Percentiles rank a stretch among this genome's conserved stretches.
These are phyloP conservation scores for Buphagus erythrorhynchus DNA, from an alignment of 2,797 vertebrate species.

Conservation along the genomic window DNA sequence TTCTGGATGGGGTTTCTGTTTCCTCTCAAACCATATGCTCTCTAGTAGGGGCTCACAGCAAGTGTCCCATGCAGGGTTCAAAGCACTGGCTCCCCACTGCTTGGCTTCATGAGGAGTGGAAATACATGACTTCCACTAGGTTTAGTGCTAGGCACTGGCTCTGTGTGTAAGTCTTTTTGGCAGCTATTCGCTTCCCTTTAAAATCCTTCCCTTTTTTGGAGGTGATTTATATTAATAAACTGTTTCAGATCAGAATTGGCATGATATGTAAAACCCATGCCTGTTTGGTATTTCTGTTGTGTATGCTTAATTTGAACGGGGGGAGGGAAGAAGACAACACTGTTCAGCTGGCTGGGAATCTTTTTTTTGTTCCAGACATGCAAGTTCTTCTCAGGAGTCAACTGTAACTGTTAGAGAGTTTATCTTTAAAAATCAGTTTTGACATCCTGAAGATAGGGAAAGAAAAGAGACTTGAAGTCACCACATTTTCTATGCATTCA, in stretches of 20 bases:
- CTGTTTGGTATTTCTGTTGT: constrained; percentile 52
- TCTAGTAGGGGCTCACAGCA: neutral
- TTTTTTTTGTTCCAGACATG: neutral
- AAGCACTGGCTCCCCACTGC: constrained; percentile 29
- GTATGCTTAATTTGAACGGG: constrained; percentile 11
- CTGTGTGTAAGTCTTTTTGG: constrained; percentile 22
- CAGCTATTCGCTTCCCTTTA: neutral
- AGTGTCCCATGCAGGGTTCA: constrained; percentile 14
- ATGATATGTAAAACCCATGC: constrained; percentile 21
- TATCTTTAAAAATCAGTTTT: constrained; percentile 40
- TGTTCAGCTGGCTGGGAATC: constrained; percentile 16
- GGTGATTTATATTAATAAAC: constrained; percentile 58
- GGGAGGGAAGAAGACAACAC: neutral
- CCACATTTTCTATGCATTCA: constrained; percentile 44
- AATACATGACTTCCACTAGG: constrained; percentile 21
- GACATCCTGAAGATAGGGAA: constrained; percentile 28
- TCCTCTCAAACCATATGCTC: constrained; percentile 43
- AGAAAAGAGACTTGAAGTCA: neutral
- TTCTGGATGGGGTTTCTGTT: constrained; percentile 9
- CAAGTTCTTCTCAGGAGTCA: constrained; percentile 39
- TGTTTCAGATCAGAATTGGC: constrained; percentile 13
- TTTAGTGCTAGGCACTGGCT: constrained; percentile 24
- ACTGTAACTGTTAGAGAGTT: neutral
- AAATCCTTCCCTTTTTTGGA: constrained; percentile 60
- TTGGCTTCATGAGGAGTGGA: constrained; percentile 14